Base-by-base conservation (phyloP, 2,113 vertebrate species). In the Anoura caudifer region DNA sequence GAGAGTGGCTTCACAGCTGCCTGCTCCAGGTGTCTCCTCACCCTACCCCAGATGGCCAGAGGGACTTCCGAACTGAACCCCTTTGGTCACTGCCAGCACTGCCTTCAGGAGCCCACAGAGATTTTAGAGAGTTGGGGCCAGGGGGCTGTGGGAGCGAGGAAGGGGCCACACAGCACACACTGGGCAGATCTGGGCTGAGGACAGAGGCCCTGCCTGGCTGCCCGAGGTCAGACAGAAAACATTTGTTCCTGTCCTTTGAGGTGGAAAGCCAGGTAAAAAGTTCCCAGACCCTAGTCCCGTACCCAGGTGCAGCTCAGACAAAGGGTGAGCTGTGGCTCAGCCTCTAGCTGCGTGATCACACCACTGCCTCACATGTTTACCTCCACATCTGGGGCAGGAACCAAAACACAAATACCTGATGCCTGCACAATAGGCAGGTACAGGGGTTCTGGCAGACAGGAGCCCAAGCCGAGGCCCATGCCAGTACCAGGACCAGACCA, bases 181-280 rank as follows among this genome's bases (percentile, higher is more conserved):
- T 31, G 22, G 13, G 31, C 41, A 70, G 63, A 47, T 28, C 33
- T 16, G 67, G 61, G 50, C 50, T 45, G 47, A 69, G 81, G 43
- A 5, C 47, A 8, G 61, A 54, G 76, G 4, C n/a, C 4, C 11
- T 17, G 1, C 14, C 54, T 31, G 11, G 33, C 22, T 3, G 16
- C 13, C 38, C 0, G 0, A n/a, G 14, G 36, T 31, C 43, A 31
- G 43, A 4, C 8, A 33, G 17, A n/a, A 14, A 31, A 15, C 31
- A 22, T 1, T 8, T 8, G 38, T 5, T 12, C 10, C 87, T 61
- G 65, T 45, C 75, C 38, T 56, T 22, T 1, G 33, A 36, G 26
- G 38, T 0, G 7, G 41, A 73, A 13, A 54, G 45, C 17, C 59
- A 31, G 43, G 45, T 14, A 43, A 28, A 22, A 63, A n/a, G 69